Evolutionary conservation across 2,797 vertebrate species (phyloP), one percentile per base, ranked within the genome.

Genomic region (Uromys caudimaculatus): DNA sequence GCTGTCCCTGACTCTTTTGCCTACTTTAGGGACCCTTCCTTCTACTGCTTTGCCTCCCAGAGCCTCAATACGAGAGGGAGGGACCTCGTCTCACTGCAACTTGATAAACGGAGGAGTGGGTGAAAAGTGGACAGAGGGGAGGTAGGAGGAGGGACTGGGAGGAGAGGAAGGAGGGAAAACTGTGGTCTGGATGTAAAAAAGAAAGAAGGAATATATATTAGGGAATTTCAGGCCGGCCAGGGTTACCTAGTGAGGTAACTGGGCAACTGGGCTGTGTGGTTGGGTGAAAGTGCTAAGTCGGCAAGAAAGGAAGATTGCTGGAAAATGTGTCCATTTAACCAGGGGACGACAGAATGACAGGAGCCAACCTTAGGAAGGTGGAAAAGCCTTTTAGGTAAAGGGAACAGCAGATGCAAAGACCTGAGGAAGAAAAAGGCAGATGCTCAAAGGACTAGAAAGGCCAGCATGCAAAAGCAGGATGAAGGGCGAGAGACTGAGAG

Each of bases 381-480:
- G 95, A 64, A 93, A 84, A 75, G 79, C 82, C 67, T 90, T 84
- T 44, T 10, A 79, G 50, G 38, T 38, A 76, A 62, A 81, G 54
- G 60, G 54, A 89, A 94, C 9, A 41, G 38, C 56, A 88, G 78
- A 23, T 4, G 52, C 62, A 47, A 76, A 97, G 44, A 58, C 52
- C 4, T 21, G 32, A 75, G 32, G 52, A 47, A 52, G 89, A 62
- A 79, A 69, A 69, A 52, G 10, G 54, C 35, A 13, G 4, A 0
- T 24, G 50, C 52, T 67, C 9, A 76, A 76, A 94, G 69, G 50
- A 56, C 78, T 35, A 52, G 78, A 38, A 52, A 69, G n/a, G 41
- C 14, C 84, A 56, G 35, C 17, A 19, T 23, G 62, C 29, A 35
- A 5, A 38, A 67, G 62, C 19, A 24, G 54, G 82, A 78, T 4